Evolutionary conservation across 2,888 invertebrate genomes (phyloP).

Genomic region (Leptopilina myrica): DNA sequence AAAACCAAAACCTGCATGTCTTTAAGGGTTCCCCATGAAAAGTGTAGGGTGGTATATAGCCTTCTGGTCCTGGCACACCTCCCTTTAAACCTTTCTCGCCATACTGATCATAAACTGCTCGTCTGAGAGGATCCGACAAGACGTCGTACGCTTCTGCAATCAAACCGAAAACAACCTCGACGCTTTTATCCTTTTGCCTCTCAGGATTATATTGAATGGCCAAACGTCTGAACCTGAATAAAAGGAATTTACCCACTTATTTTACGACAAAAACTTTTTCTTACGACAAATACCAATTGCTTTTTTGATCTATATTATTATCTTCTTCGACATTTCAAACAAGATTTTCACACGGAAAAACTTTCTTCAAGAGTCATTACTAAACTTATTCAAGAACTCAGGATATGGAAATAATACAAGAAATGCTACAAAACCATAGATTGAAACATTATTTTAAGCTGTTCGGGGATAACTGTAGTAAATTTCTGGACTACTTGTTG

Average conservation of each 20-base stretch:
- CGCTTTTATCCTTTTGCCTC: slow-evolving; percentile 67
- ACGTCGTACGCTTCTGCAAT: slow-evolving; percentile 90
- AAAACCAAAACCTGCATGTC: slow-evolving; percentile 81
- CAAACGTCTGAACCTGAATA: slow-evolving; percentile 77
- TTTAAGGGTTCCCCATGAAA: slow-evolving; percentile 89
- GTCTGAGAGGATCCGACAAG: slow-evolving; percentile 81
- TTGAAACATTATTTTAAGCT: too few species aligned
- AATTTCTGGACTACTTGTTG: too few species aligned
- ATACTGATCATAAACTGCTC: slow-evolving; percentile 92
- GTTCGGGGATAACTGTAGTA: too few species aligned
- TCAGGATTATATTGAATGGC: slow-evolving; percentile 82
- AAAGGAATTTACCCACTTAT: slow-evolving; percentile 34
- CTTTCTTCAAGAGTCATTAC: too few species aligned
- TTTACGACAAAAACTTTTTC: slow-evolving; percentile 36
- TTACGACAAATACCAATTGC: slow-evolving; percentile 19
- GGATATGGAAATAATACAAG: too few species aligned
- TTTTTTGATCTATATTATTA: background rate
- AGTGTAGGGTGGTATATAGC: slow-evolving; percentile 84
- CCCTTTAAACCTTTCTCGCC: slow-evolving; percentile 92
- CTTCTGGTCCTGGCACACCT: slow-evolving; percentile 84
- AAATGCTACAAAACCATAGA: too few species aligned
- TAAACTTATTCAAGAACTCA: too few species aligned
- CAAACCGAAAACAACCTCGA: slow-evolving; percentile 79
- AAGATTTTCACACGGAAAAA: too few species aligned
- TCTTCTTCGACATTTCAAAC: background rate